phyloP scores from a whole-genome alignment of 2,888 invertebrate genomes.

The Tetragonisca angustula region DNA sequence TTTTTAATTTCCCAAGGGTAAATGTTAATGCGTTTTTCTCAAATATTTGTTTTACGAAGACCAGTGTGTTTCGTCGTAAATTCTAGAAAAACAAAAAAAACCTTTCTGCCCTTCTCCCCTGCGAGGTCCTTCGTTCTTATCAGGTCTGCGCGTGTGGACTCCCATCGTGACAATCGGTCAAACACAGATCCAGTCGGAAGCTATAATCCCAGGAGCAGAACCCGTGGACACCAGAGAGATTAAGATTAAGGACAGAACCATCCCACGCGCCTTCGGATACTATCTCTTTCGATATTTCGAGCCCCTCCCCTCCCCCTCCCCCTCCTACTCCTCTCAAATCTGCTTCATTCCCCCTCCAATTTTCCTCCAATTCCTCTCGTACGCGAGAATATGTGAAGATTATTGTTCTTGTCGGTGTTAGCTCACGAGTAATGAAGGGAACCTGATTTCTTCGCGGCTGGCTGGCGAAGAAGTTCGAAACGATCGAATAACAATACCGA shows the following conservation, averaged over 20 bases:
- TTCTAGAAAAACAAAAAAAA: too few species aligned
- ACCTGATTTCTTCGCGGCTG: too few species aligned
- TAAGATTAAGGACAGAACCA: constrained; percentile 62
- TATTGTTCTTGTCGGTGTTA: too few species aligned
- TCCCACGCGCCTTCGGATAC: constrained; percentile 68
- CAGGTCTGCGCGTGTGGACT: constrained; percentile 7
- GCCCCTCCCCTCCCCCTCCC: too few species aligned
- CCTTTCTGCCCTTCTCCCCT: neutral
- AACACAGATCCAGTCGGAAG: constrained; percentile 40
- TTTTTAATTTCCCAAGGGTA: too few species aligned
- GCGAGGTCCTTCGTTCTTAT: constrained; percentile 38
- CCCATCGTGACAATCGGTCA: constrained; percentile 37
- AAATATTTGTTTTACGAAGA: too few species aligned
- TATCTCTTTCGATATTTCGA: constrained; percentile 64
- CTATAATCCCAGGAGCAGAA: constrained; percentile 67
- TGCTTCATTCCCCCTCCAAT: constrained; percentile 48
- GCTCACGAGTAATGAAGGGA: too few species aligned
- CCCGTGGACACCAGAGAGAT: constrained; percentile 70
- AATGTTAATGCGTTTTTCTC: too few species aligned
- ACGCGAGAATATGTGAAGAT: constrained; percentile 13
- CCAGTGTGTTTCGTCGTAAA: too few species aligned
- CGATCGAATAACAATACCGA: too few species aligned
- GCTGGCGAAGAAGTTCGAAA: too few species aligned
- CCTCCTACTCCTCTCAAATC: too few species aligned
- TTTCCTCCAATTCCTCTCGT: constrained; percentile 29